A percentile compares a stretch with the other conserved stretches of the same genome.
phyloP scores from a whole-genome alignment of 2,888 invertebrate species.

The Lissocephala sabroskyi region DNA sequence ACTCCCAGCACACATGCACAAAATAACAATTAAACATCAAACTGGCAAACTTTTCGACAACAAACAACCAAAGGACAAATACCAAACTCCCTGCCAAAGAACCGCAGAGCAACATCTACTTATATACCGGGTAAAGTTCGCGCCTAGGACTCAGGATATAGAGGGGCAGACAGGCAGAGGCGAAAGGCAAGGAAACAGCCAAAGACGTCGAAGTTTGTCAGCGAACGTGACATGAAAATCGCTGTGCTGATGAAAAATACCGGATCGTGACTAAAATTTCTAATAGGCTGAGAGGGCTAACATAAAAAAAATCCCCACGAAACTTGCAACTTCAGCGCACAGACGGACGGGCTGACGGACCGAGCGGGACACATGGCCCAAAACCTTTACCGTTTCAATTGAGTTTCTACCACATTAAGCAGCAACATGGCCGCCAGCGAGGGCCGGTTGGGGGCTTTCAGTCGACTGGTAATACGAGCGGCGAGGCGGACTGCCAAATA shows the following conservation, averaged over 20 bases:
- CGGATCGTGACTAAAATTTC: conserved; percentile 68
- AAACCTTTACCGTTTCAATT: conserved; percentile 30
- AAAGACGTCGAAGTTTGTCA: conserved; percentile 48
- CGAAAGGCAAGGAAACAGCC: neutral
- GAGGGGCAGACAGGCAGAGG: no score
- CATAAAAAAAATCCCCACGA: no score
- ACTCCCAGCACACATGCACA: conserved; percentile 28
- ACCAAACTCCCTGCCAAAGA: conserved; percentile 19
- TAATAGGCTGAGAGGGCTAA: conserved; percentile 3
- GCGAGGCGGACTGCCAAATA: conserved; percentile 24
- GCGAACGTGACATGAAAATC: conserved; percentile 69
- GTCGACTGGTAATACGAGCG: conserved; percentile 40
- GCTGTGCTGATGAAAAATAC: conserved; percentile 66
- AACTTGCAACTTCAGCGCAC: conserved; percentile 23
- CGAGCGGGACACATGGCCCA: conserved; percentile 22
- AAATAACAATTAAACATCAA: conserved; percentile 61
- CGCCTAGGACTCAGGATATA: no score
- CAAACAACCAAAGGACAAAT: conserved; percentile 45
- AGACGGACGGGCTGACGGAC: neutral
- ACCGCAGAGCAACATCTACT: conserved; percentile 16
- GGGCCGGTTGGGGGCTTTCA: no score
- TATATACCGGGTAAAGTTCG: conserved; percentile 2
- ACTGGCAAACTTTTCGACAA: conserved; percentile 44
- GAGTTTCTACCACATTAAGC: conserved; percentile 22
- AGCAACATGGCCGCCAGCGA: neutral